Evolutionary conservation across 2,113 vertebrate species (phyloP).

Genomic region (Xiphophorus hellerii): DNA sequence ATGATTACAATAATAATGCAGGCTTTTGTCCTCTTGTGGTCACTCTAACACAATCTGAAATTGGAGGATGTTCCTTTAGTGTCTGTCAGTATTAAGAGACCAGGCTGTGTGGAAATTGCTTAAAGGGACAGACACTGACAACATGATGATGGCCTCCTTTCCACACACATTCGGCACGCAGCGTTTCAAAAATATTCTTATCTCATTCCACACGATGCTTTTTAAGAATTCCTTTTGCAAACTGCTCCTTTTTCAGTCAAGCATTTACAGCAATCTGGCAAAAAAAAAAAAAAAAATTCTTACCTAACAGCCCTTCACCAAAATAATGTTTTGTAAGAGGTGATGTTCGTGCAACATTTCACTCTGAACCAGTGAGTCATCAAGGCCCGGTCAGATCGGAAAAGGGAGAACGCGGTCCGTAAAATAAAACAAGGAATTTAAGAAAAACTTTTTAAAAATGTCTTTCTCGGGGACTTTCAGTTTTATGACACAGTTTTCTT

Average conservation of each 20-base stretch:
- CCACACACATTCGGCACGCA: no score
- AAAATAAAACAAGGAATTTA: background rate
- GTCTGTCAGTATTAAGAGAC: constrained; percentile 11
- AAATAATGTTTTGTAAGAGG: constrained; percentile 49
- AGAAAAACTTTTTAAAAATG: background rate
- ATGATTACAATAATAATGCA: constrained; percentile 48
- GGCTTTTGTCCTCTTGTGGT: constrained; percentile 75
- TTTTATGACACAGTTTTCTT: background rate
- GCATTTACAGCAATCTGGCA: background rate
- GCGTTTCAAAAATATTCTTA: background rate
- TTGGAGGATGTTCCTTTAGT: constrained; percentile 43
- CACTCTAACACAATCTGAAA: constrained; percentile 71
- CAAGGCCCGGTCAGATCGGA: constrained; percentile 25
- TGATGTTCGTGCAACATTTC: constrained; percentile 48
- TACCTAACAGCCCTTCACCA: constrained; percentile 40
- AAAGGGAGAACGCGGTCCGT: background rate
- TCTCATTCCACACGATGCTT: background rate
- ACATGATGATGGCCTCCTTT: no score
- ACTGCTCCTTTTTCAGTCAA: background rate
- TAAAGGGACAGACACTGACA: background rate
- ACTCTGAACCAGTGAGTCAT: constrained; percentile 40
- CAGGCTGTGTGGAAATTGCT: background rate
- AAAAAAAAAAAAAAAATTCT: constrained; percentile 11
- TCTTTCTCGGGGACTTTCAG: background rate
- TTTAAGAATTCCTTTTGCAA: background rate